Percentiles rank a stretch among this genome's conserved stretches.
These are phyloP conservation scores for Aythya baeri DNA, from an alignment of 2,113 vertebrate species.

Conservation along the genomic window DNA sequence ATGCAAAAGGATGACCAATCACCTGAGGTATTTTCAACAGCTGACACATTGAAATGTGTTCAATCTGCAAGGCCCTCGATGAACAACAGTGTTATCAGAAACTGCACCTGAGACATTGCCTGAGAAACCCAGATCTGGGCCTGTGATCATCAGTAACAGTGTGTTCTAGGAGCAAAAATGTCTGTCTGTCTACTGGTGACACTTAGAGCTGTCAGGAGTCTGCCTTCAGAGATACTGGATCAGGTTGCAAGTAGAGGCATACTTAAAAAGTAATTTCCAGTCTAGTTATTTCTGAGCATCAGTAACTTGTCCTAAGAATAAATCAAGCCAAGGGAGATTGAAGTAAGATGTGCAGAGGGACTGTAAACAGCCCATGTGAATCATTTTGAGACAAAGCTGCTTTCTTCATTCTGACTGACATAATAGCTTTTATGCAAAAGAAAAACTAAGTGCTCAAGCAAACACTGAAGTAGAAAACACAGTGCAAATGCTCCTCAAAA, in stretches of 20 bases:
- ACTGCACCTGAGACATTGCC: background rate
- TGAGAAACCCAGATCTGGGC: background rate
- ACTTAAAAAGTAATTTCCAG: background rate
- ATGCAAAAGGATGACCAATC: background rate
- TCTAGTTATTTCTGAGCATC: background rate
- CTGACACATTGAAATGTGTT: background rate
- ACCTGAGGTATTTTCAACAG: background rate
- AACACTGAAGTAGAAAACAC: background rate
- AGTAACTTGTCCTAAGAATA: background rate
- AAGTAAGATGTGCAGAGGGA: background rate
- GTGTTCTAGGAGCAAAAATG: background rate
- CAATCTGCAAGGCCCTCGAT: background rate
- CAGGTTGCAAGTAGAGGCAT: background rate
- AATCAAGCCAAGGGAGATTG: background rate
- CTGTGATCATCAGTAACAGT: rapidly evolving
- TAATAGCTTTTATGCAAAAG: background rate
- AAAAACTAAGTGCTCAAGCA: background rate
- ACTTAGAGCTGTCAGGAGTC: background rate
- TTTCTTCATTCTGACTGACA: background rate
- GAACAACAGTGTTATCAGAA: background rate
- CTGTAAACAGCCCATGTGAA: background rate
- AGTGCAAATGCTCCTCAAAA: background rate
- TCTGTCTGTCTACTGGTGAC: background rate
- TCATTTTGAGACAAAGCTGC: background rate
- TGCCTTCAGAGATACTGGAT: background rate